These are phyloP conservation scores for Halocynthia aurantium DNA, from an alignment of 23 tunicate genomes.

Conservation along the genomic window DNA sequence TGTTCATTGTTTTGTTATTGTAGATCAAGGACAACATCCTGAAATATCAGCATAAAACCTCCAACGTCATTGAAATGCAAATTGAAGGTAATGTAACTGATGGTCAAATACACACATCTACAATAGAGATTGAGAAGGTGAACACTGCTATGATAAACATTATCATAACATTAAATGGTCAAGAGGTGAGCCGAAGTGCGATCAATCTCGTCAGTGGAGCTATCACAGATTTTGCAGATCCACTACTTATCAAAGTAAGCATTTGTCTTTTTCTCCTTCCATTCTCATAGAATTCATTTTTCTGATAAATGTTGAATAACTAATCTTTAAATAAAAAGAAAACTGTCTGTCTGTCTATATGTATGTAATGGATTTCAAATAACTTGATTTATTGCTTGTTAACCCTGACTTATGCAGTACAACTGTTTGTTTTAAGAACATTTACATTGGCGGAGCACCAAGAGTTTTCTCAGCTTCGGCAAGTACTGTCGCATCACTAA, in stretches of 20 bases:
- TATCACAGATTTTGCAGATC: constrained; percentile 34
- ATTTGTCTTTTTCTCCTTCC: neutral
- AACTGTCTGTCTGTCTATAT: neutral
- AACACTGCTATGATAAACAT: no score
- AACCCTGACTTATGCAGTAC: neutral
- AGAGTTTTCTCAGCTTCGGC: neutral
- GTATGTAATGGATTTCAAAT: neutral
- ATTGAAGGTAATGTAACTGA: no score
- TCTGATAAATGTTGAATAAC: no score
- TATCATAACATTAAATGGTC: no score
- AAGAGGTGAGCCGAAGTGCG: neutral
- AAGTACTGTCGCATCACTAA: constrained; percentile 7
- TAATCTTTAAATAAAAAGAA: no score
- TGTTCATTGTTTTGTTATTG: no score
- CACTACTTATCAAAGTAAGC: constrained; percentile 46
- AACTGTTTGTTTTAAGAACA: constrained; percentile 23
- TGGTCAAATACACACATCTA: no score
- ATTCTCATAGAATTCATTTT: neutral
- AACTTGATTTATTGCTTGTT: neutral
- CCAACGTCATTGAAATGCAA: no score
- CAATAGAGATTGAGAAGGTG: no score
- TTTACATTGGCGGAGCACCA: constrained; percentile 61
- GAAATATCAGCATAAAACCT: no score
- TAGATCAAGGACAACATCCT: no score
- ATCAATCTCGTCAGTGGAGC: constrained; percentile 2